Base-by-base conservation (phyloP, 2,113 vertebrate genomes). In the Seriola rivoliana region DNA sequence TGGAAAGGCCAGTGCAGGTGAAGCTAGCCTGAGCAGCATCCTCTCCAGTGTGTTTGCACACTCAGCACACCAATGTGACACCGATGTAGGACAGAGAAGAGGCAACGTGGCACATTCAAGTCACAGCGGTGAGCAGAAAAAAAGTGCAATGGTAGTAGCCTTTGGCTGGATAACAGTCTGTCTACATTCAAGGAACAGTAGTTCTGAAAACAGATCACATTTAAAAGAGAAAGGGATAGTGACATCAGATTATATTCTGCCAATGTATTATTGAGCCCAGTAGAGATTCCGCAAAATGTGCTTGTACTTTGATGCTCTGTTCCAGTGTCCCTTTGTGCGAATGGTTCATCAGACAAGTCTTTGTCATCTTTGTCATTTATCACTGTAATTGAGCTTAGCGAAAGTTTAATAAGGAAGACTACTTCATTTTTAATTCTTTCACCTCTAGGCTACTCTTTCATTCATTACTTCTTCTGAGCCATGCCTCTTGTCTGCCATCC, bases 21-120 rank as follows among this genome's bases (percentile, higher is more conserved):
- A 91, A 76, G 87, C 85, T 58, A 58, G 73, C 73, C 70, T 32
- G 80, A 74, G 78, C 88, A 83, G 62, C 65, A 80, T 86, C 85
- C 85, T 92, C 78, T 70, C 46, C 57, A 23, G 76, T 80, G 85
- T 78, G 89, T 86, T 38, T 86, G 88, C 91, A 52, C 80, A 89
- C 82, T 94, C 91, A 90, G 92, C 93, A 93, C 75, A 86, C 73
- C 69, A 62, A 84, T 71, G 54, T 79, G 89, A 91, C 90, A 89
- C 76, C 90, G 59, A 90, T 92, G 89, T 90, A 93, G 90, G 93
- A 88, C 89, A 91, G 78, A 59, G 80, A 89, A 84, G 65, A 93
- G 82, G 87, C 89, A 84, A 87, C 85, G 68, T 25, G 75, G 91
- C 86, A 90, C 13, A 86, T 85, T 87, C 50, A 79, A 91, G 82